Base-by-base conservation (phyloP, 2,113 vertebrate genomes). In the Gambusia affinis region DNA sequence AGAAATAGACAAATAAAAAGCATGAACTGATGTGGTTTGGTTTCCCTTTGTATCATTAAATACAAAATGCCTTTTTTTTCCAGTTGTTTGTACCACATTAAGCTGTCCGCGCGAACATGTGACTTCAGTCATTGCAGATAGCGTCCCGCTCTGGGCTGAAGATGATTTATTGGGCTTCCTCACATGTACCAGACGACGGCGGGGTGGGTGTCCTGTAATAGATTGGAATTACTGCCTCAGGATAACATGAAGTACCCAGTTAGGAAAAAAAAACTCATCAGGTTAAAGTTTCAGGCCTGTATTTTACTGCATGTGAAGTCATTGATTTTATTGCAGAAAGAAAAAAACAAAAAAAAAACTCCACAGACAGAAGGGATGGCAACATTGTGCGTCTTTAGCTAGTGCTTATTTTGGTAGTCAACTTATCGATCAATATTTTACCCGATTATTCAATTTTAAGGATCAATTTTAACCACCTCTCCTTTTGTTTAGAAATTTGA, bases 21-120 rank as follows among this genome's bases (percentile, higher is more conserved):
- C 15, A 33, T 39, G 57, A 72, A 60, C 29, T 57, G 37, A 60
- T n/a, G 10, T 31, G 39, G 65, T 61, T 75, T 80, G 75, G 64
- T 74, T 73, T 80, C 69, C 70, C 62, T 79, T 19, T 35, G 22
- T 68, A 60, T 83, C 47, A 29, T n/a, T 1, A 30, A 8, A 77
- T 83, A 85, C 84, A 82, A 24, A 81, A 72, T 83, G 80, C 84
- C 73, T 70, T 78, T 63, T 57, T 70, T 70, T 70, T 68, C 73
- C 68, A 81, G 47, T 60, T 85, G 68, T 73, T 77, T 57, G 47
- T 76, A 30, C 29, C 63, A 4, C 22, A 51, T 73, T 80, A 84
- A 88, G 83, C 75, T 85, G 73, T 60, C 73, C 27, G 35, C 74
- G 70, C 47, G 75, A 86, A 67, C 62, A 63, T 19, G 60, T 75